Conservation (phyloP, 2,888 invertebrate genomes). For the Clivina fossor region DNA sequence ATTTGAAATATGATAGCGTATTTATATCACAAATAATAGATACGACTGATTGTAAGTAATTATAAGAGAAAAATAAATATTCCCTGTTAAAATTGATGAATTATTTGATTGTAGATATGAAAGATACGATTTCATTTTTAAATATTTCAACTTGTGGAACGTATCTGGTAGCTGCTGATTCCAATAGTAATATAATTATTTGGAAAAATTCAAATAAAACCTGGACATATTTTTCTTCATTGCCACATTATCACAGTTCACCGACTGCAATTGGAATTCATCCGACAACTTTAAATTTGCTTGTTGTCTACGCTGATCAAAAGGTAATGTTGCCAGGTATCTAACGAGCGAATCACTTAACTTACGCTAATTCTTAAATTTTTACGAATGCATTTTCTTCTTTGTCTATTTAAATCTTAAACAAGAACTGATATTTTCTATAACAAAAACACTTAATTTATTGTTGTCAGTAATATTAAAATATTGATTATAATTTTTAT, state of each 20-base stretch:
- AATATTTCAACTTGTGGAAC: slow-evolving; percentile 58
- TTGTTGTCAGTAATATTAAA: slow-evolving; percentile 17
- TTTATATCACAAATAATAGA: slow-evolving; percentile 51
- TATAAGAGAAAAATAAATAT: neutral
- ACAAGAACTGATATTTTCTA: no score
- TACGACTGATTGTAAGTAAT: slow-evolving; percentile 46
- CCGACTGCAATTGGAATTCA: slow-evolving; percentile 75
- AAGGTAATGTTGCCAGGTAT: no score
- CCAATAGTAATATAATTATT: slow-evolving; percentile 65
- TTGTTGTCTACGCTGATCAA: slow-evolving; percentile 77
- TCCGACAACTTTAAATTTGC: slow-evolving; percentile 59
- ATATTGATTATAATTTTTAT: slow-evolving; percentile 19
- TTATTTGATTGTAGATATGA: slow-evolving; percentile 56
- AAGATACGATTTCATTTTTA: slow-evolving; percentile 59
- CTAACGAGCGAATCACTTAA: no score
- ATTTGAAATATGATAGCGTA: slow-evolving; percentile 47
- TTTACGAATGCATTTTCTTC: no score
- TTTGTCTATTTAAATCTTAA: no score
- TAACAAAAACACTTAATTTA: no score
- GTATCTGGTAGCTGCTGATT: slow-evolving; percentile 70
- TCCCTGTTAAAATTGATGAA: slow-evolving; percentile 4
- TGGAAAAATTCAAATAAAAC: slow-evolving; percentile 55
- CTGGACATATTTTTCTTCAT: slow-evolving; percentile 56
- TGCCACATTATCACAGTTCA: slow-evolving; percentile 71
- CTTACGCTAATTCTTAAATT: no score